These are phyloP conservation scores for Polia nebulosa DNA, from an alignment of 2,888 invertebrate species.

Conservation along the genomic window DNA sequence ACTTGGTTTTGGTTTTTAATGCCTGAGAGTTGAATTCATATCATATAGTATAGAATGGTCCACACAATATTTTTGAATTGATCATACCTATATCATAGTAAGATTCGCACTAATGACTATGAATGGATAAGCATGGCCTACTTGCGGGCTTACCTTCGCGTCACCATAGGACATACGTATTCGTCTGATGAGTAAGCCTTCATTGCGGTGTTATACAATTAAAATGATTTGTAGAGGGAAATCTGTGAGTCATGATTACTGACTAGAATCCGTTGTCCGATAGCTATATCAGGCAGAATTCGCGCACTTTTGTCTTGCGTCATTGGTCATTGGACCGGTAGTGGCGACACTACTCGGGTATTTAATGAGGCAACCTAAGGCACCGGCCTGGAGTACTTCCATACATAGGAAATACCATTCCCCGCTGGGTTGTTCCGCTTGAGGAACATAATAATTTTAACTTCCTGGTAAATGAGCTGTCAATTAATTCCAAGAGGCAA, in stretches of 20 bases:
- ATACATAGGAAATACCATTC: slow-evolving; percentile 52
- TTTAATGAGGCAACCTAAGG: slow-evolving; percentile 54
- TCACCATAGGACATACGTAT: slow-evolving; percentile 38
- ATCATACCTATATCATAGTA: not conserved
- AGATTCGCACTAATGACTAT: slow-evolving; percentile 1
- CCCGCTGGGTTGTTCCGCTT: slow-evolving; percentile 37
- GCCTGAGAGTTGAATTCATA: slow-evolving; percentile 1
- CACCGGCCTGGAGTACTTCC: slow-evolving; percentile 21
- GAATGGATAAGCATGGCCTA: slow-evolving; percentile 13
- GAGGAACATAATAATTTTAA: slow-evolving; percentile 28
- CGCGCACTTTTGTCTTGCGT: slow-evolving; percentile 87
- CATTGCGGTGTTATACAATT: slow-evolving; percentile 71
- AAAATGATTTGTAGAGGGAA: slow-evolving; percentile 77
- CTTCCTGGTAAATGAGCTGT: slow-evolving; percentile 34
- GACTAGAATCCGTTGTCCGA: slow-evolving; percentile 65
- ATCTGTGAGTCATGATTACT: slow-evolving; percentile 81
- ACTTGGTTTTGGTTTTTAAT: slow-evolving; percentile 12
- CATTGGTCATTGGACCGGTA: slow-evolving; percentile 78
- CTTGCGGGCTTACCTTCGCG: slow-evolving; percentile 23
- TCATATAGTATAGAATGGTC: not conserved
- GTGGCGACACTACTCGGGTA: slow-evolving; percentile 65
- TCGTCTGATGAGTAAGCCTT: slow-evolving; percentile 61
- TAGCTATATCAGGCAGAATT: slow-evolving; percentile 78
- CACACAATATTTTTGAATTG: not conserved
- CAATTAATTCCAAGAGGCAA: slow-evolving; percentile 23